phyloP scores from a whole-genome alignment of 2,797 vertebrate genomes.

The Passerculus sandwichensis region DNA sequence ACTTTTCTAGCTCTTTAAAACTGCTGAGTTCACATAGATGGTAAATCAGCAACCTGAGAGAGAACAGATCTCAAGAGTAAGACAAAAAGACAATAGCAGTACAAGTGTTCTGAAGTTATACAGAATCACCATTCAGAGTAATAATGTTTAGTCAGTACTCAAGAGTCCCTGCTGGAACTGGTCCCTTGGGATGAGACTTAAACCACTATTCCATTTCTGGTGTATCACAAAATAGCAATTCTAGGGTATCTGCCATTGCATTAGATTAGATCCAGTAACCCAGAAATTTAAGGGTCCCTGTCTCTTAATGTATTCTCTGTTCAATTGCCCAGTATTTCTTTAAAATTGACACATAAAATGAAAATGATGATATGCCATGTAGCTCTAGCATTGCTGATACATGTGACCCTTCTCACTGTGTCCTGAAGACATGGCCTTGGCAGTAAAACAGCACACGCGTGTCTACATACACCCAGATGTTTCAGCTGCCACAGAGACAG shows the following conservation, averaged over 20 bases:
- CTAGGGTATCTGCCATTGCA: not conserved
- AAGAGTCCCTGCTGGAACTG: not conserved
- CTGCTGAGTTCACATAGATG: not conserved
- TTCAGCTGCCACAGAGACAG: not conserved
- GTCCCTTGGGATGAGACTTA: rapidly evolving
- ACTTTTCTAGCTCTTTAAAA: not conserved
- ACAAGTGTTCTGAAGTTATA: not conserved
- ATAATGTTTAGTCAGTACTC: not conserved
- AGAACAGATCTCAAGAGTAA: not conserved
- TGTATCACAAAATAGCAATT: not conserved
- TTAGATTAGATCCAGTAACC: not conserved
- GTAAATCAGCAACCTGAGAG: not conserved
- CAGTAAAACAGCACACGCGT: not conserved
- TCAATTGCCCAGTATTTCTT: not conserved
- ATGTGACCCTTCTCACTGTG: not conserved
- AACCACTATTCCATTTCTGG: not conserved
- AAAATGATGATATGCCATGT: not conserved
- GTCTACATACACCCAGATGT: not conserved
- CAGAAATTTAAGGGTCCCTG: not conserved
- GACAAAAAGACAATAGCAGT: not conserved
- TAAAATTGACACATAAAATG: not conserved
- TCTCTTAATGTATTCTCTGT: not conserved
- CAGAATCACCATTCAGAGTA: not conserved
- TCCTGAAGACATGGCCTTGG: not conserved
- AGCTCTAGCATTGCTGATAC: not conserved